A percentile compares a stretch with the other conserved stretches of the same genome.
phyloP scores from a whole-genome alignment of 2,888 invertebrate genomes.

The Dilophus febrilis region DNA sequence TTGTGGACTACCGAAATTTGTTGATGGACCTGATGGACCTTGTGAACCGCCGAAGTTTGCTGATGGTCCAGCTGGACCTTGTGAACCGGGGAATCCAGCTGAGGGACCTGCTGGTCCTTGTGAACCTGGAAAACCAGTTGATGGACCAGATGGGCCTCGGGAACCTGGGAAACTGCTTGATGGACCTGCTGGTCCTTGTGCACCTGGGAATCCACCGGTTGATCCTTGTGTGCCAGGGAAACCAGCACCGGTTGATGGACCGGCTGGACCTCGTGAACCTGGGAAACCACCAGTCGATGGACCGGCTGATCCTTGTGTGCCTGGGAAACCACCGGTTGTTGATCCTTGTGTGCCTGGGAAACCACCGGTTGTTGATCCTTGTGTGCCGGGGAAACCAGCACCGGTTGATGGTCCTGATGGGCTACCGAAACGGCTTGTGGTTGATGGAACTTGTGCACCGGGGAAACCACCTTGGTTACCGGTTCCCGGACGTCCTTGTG shows the following conservation, averaged over 20 bases:
- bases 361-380: slow-evolving; percentile 6
- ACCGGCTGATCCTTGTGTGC: background rate
- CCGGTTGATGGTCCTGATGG: slow-evolving; percentile 1
- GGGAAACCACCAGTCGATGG: background rate
- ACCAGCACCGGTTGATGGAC: slow-evolving; percentile 16
- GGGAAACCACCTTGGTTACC: too few relatives aligned
- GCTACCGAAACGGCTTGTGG: slow-evolving; percentile 15
- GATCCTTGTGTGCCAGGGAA: slow-evolving; percentile 18
- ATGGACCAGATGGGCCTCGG: background rate
- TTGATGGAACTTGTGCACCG: slow-evolving; percentile 8
- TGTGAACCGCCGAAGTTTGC: slow-evolving; percentile 5
- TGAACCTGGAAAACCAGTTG: slow-evolving; percentile 8
- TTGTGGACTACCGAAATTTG: background rate
- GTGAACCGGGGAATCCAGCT: slow-evolving; percentile 18
- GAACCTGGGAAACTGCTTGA: background rate
- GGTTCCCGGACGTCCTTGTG: slow-evolving; percentile 7
- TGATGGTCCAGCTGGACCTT: slow-evolving; percentile 7
- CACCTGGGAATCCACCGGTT: background rate
- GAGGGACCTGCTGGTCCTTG: slow-evolving; percentile 23
- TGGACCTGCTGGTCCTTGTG: slow-evolving; percentile 10
- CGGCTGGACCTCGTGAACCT: slow-evolving; percentile 19
- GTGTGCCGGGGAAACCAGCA: slow-evolving; percentile 4
- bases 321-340: background rate
- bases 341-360: too few relatives aligned
- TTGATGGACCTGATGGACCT: slow-evolving; percentile 1